Percentiles rank a stretch among this genome's conserved stretches.
Evolutionary conservation across 2,797 vertebrate species (phyloP).

Genomic region (Pangasius larnaudii): DNA sequence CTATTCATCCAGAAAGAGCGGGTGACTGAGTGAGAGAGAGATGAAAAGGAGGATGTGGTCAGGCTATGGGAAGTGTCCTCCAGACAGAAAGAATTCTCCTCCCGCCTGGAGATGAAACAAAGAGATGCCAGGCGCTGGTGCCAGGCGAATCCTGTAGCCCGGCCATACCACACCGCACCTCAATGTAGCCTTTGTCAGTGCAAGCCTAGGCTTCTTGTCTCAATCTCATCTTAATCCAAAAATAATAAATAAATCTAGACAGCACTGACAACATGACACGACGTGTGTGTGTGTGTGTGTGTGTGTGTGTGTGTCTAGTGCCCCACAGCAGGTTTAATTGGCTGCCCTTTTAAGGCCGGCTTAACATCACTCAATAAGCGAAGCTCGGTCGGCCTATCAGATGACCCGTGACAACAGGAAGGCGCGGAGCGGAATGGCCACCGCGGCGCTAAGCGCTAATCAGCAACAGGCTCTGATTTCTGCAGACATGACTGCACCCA

Average conservation of each 20-base stretch:
- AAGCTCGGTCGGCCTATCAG: slow-evolving; percentile 74
- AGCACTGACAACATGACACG: slow-evolving; percentile 26
- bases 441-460: slow-evolving; percentile 72
- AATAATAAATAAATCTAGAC: slow-evolving; percentile 55
- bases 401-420: slow-evolving; percentile 76
- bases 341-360: slow-evolving; percentile 76
- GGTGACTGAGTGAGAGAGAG: slow-evolving; percentile 46
- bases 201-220: slow-evolving; percentile 17
- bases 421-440: slow-evolving; percentile 67
- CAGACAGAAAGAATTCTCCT: slow-evolving; percentile 50
- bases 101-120: slow-evolving; percentile 54
- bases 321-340: slow-evolving; percentile 65
- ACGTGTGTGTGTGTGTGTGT: slow-evolving; percentile 31
- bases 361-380: slow-evolving; percentile 71
- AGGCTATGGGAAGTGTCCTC: slow-evolving; percentile 57
- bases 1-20: slow-evolving; percentile 55
- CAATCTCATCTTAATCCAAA: slow-evolving; percentile 38
- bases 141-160: background rate
- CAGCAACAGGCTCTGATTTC: slow-evolving; percentile 70
- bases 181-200: slow-evolving; percentile 53
- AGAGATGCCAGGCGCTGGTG: slow-evolving; percentile 39
- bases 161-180: slow-evolving; percentile 24
- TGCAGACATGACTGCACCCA: slow-evolving; percentile 75
- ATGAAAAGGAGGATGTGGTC: slow-evolving; percentile 55
- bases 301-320: slow-evolving; percentile 14